These are phyloP conservation scores for Nannoperca australis DNA, from an alignment of 2,797 vertebrate species.

Conservation along the genomic window DNA sequence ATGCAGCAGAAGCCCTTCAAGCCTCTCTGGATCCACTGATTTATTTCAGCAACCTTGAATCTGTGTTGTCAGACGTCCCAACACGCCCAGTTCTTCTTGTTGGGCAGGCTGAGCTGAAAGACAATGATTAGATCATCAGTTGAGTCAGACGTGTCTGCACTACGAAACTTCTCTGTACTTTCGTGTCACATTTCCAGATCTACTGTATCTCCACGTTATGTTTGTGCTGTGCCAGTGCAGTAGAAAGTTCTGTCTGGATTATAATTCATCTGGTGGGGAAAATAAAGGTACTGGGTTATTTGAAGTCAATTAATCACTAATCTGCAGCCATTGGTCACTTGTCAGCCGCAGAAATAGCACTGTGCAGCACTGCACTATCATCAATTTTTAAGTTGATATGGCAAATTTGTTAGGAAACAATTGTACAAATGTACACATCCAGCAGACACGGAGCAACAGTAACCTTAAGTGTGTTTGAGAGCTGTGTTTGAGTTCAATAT, in stretches of 20 bases:
- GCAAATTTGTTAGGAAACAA: background rate
- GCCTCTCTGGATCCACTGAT: slow-evolving; percentile 22
- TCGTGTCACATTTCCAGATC: slow-evolving; percentile 49
- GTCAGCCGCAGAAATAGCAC: background rate
- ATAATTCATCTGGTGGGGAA: slow-evolving; percentile 28
- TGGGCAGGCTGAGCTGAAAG: slow-evolving; percentile 32
- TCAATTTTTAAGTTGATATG: background rate
- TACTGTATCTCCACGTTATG: slow-evolving; percentile 10
- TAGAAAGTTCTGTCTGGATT: slow-evolving; percentile 8
- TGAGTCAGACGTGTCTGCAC: slow-evolving; percentile 46
- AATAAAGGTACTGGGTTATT: slow-evolving; percentile 14
- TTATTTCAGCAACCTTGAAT: slow-evolving; percentile 46
- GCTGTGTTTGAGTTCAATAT: background rate
- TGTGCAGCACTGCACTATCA: background rate
- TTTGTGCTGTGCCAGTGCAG: slow-evolving; percentile 14
- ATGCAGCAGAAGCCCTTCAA: slow-evolving; percentile 13
- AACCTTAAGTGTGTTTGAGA: background rate
- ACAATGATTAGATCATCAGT: slow-evolving; percentile 52
- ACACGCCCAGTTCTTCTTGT: slow-evolving; percentile 58
- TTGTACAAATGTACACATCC: background rate
- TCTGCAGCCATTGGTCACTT: background rate
- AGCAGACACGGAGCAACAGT: background rate
- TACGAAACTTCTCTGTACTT: slow-evolving; percentile 45
- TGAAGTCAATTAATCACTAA: slow-evolving; percentile 15
- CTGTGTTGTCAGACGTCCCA: slow-evolving; percentile 43